Evolutionary conservation across 2,113 vertebrate species (phyloP), one percentile per base, ranked within the genome.

Genomic region (Oryzias melastigma): DNA sequence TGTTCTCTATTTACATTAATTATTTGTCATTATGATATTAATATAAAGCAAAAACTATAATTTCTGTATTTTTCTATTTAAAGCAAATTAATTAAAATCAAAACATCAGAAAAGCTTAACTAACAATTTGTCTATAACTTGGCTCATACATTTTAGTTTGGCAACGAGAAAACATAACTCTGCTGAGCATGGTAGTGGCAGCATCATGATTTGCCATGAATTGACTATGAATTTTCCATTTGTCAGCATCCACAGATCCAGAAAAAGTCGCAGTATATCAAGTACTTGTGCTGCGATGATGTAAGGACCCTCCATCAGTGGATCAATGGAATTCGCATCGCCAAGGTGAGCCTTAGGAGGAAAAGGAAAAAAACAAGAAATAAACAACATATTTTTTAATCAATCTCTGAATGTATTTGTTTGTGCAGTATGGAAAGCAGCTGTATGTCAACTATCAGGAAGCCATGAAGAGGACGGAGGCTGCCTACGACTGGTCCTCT

Each of bases 231-330:
- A n/a, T 51, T 10, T 45, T 54, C 49, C 7, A 44, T 15, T 53
- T 58, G 75, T 0, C 71, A 99, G 97, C 96, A 99, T 74, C 96
- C 97, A 53, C 97, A 99, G 84, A 99, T 99, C 75, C 97, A 99
- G 89, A 99, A 99, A 88, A 99, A 99, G 77, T 99, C 96, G 2
- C 97, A 99, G 77, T 99, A 99, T 83, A 98, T 99, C 73, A 98
- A 98, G 67, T 99, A 99, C 51, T 91, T 99, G 72, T 99, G 96
- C 81, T 99, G 97, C 54, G 97, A 99, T 71, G 97, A 99, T 29
- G 91, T 95, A 57, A 91, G 97, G 85, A 98, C 95, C n/a, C 90
- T 99, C 24, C 96, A 99, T 81, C 97, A 98, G 40, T 99, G 96
- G 97, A 93, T 99, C 75, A 98, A 96, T 47, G 96, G 97, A 3